Percentiles rank a stretch among this genome's conserved stretches.
Conservation (phyloP, 2,888 invertebrate species). For the Pogonocherus hispidulus region DNA sequence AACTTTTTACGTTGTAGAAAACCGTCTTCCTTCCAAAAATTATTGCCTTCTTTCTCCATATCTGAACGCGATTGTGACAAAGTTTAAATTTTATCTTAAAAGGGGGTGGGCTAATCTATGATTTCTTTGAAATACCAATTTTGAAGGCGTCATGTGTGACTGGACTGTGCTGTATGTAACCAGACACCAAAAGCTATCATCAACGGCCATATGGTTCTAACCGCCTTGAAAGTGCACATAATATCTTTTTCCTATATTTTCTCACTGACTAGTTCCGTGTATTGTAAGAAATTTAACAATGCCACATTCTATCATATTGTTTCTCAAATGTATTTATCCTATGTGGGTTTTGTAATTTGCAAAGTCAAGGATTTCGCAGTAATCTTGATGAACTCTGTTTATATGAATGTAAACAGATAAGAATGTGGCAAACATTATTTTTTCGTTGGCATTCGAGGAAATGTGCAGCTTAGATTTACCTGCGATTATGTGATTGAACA, state of each 20-base stretch:
- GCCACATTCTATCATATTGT: no score
- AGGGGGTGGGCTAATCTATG: constrained; percentile 26
- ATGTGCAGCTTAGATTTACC: no score
- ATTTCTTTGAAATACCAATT: constrained; percentile 10
- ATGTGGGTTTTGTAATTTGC: constrained; percentile 7
- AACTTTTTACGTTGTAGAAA: no score
- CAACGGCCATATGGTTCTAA: constrained; percentile 6
- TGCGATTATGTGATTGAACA: no score
- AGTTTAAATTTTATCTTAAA: no score
- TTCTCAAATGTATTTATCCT: constrained; percentile 7
- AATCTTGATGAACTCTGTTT: not conserved
- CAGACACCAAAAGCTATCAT: constrained; percentile 9
- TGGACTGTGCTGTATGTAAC: constrained; percentile 1
- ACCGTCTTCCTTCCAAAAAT: no score
- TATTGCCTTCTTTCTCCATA: no score
- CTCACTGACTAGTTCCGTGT: constrained; percentile 16
- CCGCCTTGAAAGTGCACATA: constrained; percentile 11
- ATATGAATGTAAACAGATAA: not conserved
- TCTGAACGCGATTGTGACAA: no score
- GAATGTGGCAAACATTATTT: no score
- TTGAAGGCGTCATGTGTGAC: constrained; percentile 4
- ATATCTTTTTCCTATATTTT: constrained; percentile 12
- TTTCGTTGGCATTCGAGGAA: no score
- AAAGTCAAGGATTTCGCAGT: constrained; percentile 12
- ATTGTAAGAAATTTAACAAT: constrained; percentile 27